Evolutionary conservation across 2,113 vertebrate genomes (phyloP), one percentile per base, ranked within the genome.

Genomic region (Tinamus guttatus): DNA sequence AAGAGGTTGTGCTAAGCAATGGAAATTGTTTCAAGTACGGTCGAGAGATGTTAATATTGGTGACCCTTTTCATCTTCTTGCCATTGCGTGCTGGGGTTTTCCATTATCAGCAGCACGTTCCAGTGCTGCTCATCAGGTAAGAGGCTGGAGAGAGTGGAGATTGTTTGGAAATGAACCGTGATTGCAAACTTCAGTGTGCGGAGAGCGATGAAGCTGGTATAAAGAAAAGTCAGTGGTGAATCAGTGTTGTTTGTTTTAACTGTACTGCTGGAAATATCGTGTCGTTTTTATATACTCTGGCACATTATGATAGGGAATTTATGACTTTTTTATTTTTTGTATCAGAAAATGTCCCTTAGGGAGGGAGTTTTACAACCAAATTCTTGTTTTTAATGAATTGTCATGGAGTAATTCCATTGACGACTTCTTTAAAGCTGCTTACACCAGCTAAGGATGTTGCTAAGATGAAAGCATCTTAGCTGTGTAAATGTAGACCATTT

Each of bases 1-100:
- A 9, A 34, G 52, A 85, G 59, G 19, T 19, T 70, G 38, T 51
- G 24, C 43, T 93, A 22, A 64, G 20, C 1, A 0, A 9, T 58
- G 15, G 13, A 16, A 28, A 0, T 13, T 76, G 52, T 12, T 28
- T 13, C 8, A 1, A 9, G 52, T 12, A 11, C 16, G 43, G 5
- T 47, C 17, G 69, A 16, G 47, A 65, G 49, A 24, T 49, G 5
- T 56, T 74, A 69, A 34, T 4, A 5, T 18, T 49, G 10, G 15
- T 71, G 38, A 8, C 59, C 34, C 32, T 73, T 81, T 43, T 65
- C 47, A 28, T 7, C 52, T 73, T 59, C 41, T 59, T 85, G 24
- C 27, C 83, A 18, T 64, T 90, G 22, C 9, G 1, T 67, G n/a
- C 11, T 54, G 16, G 24, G 38, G 17, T 27, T 78, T 63, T 63